Conservation (phyloP, 2,888 invertebrate genomes). For the Oscheius sp. region DNA sequence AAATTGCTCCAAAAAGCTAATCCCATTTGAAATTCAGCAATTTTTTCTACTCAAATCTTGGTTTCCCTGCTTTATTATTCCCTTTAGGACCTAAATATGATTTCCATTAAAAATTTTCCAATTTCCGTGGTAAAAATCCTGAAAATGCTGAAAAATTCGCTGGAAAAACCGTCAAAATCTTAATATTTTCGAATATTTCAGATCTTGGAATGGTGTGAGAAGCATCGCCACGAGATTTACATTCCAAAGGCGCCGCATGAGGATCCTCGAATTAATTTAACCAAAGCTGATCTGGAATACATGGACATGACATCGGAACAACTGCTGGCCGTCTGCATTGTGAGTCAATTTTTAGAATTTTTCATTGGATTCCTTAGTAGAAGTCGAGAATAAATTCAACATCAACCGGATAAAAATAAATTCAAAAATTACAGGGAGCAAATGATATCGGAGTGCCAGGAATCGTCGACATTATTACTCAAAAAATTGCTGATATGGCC, state of each 20-base stretch:
- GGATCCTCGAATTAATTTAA: slow-evolving; percentile 15
- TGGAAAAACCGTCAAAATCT: not conserved
- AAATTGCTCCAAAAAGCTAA: no score
- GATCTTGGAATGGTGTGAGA: slow-evolving; percentile 20
- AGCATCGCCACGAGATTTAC: slow-evolving; percentile 21
- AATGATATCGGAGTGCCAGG: slow-evolving; percentile 9
- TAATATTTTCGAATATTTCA: not conserved
- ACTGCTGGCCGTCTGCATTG: slow-evolving; percentile 9
- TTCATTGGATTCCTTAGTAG: no score
- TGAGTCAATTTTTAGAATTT: not conserved
- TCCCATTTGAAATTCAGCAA: no score
- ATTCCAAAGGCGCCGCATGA: slow-evolving; percentile 18
- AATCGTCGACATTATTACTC: slow-evolving; percentile 22
- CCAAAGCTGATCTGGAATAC: slow-evolving; percentile 6
- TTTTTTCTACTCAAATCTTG: no score
- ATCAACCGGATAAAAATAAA: not conserved
- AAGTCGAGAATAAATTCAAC: not conserved
- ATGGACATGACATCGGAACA: slow-evolving; percentile 30
- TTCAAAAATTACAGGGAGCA: not conserved
- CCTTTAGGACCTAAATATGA: no score
- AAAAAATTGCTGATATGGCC: slow-evolving; percentile 21
- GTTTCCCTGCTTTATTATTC: no score
- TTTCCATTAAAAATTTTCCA: no score
- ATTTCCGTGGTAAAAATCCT: no score
- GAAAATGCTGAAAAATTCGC: no score